These are phyloP conservation scores for Dipodomys stephensi DNA, from an alignment of 2,113 vertebrate species.

Conservation along the genomic window DNA sequence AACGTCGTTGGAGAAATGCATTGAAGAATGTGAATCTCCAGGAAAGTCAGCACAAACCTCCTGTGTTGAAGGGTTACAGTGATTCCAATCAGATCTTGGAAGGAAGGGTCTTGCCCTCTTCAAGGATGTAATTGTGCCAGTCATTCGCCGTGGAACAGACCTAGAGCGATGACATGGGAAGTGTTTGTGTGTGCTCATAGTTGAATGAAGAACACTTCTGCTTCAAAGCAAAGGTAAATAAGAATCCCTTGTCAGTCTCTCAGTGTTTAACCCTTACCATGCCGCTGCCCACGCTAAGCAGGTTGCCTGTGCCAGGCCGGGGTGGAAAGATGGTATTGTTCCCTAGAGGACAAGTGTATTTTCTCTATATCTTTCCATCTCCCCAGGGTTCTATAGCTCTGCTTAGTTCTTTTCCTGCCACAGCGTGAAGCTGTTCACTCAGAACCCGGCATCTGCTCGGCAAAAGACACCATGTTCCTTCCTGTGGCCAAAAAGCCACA, in stretches of 20 bases:
- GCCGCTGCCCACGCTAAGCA: not conserved
- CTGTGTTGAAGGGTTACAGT: slow-evolving; percentile 23
- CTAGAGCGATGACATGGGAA: not conserved
- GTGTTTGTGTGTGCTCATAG: not conserved
- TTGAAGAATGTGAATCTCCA: not conserved
- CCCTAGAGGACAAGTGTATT: not conserved
- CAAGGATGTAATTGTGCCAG: not conserved
- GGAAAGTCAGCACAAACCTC: not conserved
- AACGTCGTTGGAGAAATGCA: not conserved
- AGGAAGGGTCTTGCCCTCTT: not conserved
- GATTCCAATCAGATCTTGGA: slow-evolving; percentile 19
- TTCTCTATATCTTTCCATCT: not conserved
- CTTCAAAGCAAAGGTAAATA: not conserved
- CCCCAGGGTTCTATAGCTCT: not conserved
- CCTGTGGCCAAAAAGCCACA: slow-evolving; percentile 13
- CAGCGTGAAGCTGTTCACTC: not conserved
- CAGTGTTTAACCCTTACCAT: not conserved
- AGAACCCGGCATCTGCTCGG: slow-evolving; percentile 23
- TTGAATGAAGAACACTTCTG: slow-evolving; percentile 8
- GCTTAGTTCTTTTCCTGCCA: not conserved
- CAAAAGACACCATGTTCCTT: not conserved
- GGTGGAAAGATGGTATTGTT: not conserved
- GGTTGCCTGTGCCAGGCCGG: not conserved
- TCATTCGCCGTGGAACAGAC: not conserved
- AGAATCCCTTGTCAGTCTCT: not conserved